Evolutionary conservation across 1,140 invertebrate genomes (phyloP), one percentile per base, ranked within the genome.

Genomic region (Ruditapes philippinarum): DNA sequence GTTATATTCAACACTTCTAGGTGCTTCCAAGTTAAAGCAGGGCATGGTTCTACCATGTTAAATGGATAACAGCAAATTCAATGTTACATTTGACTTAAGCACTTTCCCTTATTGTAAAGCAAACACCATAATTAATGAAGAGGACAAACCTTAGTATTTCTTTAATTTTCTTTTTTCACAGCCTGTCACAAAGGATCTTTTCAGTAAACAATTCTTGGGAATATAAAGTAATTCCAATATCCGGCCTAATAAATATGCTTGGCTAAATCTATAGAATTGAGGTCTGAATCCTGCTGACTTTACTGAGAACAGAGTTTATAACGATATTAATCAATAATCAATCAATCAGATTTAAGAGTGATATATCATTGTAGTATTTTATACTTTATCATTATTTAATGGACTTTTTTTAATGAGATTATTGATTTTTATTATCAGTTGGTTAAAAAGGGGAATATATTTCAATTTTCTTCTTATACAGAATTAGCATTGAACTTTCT

Each of bases 141-240:
- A 4, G 25, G 4, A 62, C 57, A 62, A 62, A 62, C 19, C 7
- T 14, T 28, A 3, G 25, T 5, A 7, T 25, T 28, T 62, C 25
- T 62, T 62, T 62, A 25, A 62, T 62, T 62, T 62, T 62, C 57
- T 62, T 62, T 54, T 28, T 25, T 62, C 42, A 28, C n/a, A 28
- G 5, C 1, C 25, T 38, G 28, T 70, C 65, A 38, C 33, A 70
- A 70, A 38, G 17, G 36, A 70, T 70, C 33, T 38, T 38, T 70
- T 38, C 65, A 70, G 12, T 38, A 2, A 70, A 70, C 36, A 22
- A 4, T 40, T 70, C 65, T 22, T 70, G 7, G 25, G 31, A n/a
- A 19, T 65, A 19, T 17, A 70, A 70, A 70, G 65, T 70, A 33
- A 70, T 38, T 70, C 65, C 28, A 70, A 70, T 70, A 38, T 70